These are phyloP conservation scores for Hybognathus amarus DNA, from an alignment of 2,797 vertebrate genomes.

Conservation along the genomic window DNA sequence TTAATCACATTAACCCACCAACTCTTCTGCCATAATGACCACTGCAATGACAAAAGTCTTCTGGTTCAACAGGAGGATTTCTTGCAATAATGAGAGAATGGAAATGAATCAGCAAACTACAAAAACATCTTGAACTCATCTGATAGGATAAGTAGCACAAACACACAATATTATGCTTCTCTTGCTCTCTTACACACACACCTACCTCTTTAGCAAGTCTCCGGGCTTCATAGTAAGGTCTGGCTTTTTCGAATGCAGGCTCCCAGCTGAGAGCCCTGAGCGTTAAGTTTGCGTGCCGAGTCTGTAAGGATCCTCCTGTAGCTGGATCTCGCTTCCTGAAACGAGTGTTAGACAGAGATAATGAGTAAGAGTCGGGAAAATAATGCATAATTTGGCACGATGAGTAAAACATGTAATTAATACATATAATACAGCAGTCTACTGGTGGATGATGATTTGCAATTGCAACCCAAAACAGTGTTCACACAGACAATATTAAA, in stretches of 20 bases:
- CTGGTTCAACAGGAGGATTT: constrained; percentile 22
- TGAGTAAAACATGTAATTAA: background rate
- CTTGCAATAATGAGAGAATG: constrained; percentile 22
- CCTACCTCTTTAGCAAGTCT: constrained; percentile 89
- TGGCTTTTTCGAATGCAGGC: constrained; percentile 89
- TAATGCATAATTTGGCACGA: background rate
- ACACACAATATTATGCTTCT: constrained; percentile 3
- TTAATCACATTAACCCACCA: constrained; percentile 60
- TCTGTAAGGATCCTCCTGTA: constrained; percentile 90
- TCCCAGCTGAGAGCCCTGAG: constrained; percentile 86
- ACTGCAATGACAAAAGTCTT: constrained; percentile 34
- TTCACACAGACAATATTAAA: background rate
- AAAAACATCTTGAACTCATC: constrained; percentile 22
- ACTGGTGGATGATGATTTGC: background rate
- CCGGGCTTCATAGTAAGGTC: constrained; percentile 91
- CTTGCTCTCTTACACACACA: background rate
- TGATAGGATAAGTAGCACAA: background rate
- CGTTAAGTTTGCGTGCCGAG: constrained; percentile 87
- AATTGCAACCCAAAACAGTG: background rate
- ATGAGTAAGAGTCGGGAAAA: constrained; percentile 33
- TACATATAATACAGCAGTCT: background rate
- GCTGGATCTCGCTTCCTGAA: constrained; percentile 88
- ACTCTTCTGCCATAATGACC: constrained; percentile 50
- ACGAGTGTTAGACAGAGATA: constrained; percentile 34
- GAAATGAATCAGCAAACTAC: constrained; percentile 26